Percentiles rank a stretch among this genome's conserved stretches.
Evolutionary conservation across 2,888 invertebrate genomes (phyloP).

Genomic region (Flexamia atlantica): DNA sequence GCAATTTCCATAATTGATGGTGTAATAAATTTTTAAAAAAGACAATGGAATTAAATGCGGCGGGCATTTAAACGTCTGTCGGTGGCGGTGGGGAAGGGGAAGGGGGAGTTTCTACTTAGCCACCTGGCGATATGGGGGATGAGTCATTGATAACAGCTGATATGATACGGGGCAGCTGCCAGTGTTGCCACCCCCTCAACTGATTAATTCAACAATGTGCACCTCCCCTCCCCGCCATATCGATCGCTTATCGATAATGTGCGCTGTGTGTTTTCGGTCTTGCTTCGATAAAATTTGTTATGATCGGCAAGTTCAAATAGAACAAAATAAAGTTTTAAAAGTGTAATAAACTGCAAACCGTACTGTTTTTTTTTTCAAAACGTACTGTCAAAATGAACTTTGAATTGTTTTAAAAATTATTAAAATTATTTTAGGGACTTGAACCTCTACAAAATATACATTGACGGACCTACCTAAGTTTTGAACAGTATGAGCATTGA

Average conservation of each 20-base stretch:
- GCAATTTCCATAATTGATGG: not conserved
- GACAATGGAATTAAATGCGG: conserved; percentile 39
- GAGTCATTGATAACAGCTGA: conserved; percentile 47
- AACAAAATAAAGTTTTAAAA: too few species aligned
- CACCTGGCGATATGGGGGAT: conserved; percentile 32
- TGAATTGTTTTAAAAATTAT: too few species aligned
- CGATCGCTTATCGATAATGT: not conserved
- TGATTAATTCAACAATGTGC: conserved; percentile 39
- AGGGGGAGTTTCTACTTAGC: not conserved
- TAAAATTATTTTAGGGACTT: too few species aligned
- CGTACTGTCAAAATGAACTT: too few species aligned
- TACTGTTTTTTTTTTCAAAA: too few species aligned
- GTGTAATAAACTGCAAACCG: too few species aligned
- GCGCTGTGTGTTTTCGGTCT: not conserved
- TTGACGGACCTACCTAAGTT: too few species aligned
- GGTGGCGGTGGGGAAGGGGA: not conserved
- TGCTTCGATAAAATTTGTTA: too few species aligned
- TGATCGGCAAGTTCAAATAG: too few species aligned
- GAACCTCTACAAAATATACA: too few species aligned
- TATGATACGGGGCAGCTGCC: conserved; percentile 38
- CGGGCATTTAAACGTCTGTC: conserved; percentile 48
- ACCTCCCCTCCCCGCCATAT: not conserved
- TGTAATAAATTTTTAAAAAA: conserved; percentile 54
- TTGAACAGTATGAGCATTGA: too few species aligned
- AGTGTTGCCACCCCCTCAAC: not conserved